A percentile compares a stretch with the other conserved stretches of the same genome.
phyloP scores from a whole-genome alignment of 2,888 invertebrate genomes.

The Cremastinae sp. region DNA sequence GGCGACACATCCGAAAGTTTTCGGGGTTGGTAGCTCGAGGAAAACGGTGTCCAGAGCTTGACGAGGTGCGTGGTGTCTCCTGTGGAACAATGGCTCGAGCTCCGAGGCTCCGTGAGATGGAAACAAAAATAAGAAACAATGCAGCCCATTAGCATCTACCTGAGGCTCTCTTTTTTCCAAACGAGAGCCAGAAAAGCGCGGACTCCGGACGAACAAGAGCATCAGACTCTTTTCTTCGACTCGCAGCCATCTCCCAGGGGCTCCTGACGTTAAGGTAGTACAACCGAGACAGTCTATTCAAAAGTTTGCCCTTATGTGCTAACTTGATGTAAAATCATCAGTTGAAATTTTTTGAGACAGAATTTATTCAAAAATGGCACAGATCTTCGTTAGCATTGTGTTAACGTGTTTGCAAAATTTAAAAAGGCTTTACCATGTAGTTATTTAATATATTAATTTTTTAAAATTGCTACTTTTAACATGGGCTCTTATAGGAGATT shows the following conservation, averaged over 20 bases:
- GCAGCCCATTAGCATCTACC: constrained; percentile 76
- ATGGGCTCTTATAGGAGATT: no score
- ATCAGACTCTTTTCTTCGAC: constrained; percentile 26
- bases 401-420: no score
- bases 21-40: neutral
- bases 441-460: no score
- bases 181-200: constrained; percentile 35
- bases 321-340: no score
- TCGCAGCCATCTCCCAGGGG: constrained; percentile 22
- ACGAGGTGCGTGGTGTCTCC: constrained; percentile 49
- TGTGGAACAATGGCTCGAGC: constrained; percentile 45
- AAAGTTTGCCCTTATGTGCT: no score
- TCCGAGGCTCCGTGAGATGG: constrained; percentile 37
- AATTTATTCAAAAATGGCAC: no score
- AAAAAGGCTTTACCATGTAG: no score
- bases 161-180: constrained; percentile 63
- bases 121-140: constrained; percentile 72
- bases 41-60: constrained; percentile 37
- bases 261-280: no score
- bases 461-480: no score
- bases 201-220: constrained; percentile 24
- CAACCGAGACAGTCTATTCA: no score
- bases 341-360: no score
- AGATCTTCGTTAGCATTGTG: no score
- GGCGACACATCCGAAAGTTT: constrained; percentile 28